A percentile compares a stretch with the other conserved stretches of the same genome.
Evolutionary conservation across 1,140 invertebrate genomes (phyloP).

Genomic region (Sminthurinus signatus): DNA sequence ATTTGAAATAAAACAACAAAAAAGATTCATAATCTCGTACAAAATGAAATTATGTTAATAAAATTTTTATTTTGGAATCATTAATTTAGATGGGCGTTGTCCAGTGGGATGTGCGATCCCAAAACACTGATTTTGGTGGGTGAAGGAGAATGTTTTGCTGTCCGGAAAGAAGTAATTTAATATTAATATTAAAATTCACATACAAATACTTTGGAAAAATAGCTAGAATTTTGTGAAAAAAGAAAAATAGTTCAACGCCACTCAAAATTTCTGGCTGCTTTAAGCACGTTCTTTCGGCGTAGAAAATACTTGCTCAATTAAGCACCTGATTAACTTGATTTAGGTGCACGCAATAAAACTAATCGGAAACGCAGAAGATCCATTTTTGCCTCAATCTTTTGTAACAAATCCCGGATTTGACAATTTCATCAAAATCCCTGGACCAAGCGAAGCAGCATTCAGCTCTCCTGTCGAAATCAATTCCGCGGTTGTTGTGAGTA

Average conservation of each 20-base stretch:
- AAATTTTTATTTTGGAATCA: background rate
- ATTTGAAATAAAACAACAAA: too few relatives aligned
- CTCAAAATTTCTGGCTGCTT: background rate
- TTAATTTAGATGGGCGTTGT: constrained; percentile 3
- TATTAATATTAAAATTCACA: too few relatives aligned
- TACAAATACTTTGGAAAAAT: too few relatives aligned
- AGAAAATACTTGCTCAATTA: too few relatives aligned
- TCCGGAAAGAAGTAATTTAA: background rate
- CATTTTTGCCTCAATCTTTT: constrained; percentile 9
- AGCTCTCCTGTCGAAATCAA: background rate
- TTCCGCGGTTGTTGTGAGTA: background rate
- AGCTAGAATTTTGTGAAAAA: too few relatives aligned
- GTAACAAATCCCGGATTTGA: background rate
- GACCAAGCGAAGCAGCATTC: background rate
- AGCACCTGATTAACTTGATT: too few relatives aligned
- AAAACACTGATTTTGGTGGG: constrained; percentile 4
- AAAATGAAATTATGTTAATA: too few relatives aligned
- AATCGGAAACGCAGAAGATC: constrained; percentile 6
- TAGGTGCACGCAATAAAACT: constrained; percentile 17
- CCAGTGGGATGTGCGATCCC: constrained; percentile 11
- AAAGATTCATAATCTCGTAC: too few relatives aligned
- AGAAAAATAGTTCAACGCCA: background rate
- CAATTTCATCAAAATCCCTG: background rate
- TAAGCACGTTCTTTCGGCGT: too few relatives aligned
- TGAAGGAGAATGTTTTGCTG: constrained; percentile 9